Conservation (phyloP, 2,888 invertebrate species). For the Dicyrtoma fusca region DNA sequence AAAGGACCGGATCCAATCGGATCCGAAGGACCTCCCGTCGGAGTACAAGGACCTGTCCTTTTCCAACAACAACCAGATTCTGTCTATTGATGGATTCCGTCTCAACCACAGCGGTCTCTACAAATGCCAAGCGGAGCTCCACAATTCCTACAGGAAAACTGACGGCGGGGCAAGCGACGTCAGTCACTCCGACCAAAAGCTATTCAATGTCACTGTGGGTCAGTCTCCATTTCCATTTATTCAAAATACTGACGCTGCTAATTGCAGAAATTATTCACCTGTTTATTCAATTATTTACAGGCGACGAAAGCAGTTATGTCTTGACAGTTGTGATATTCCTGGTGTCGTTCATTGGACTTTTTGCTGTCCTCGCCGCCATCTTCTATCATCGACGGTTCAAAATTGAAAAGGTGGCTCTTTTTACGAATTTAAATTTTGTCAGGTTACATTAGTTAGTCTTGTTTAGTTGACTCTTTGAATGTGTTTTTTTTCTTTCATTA, state of each 20-base stretch:
- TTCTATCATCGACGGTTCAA: conserved; percentile 12
- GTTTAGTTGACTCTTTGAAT: too few species aligned
- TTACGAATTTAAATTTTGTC: neutral
- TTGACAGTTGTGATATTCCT: neutral
- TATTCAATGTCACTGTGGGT: too few species aligned
- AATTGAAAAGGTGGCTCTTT: conserved; percentile 3
- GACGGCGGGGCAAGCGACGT: too few species aligned
- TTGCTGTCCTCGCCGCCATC: neutral
- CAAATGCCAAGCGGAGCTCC: neutral
- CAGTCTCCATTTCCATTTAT: too few species aligned
- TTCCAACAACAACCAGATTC: neutral
- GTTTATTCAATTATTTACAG: too few species aligned
- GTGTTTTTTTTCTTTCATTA: too few species aligned
- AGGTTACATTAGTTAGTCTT: neutral
- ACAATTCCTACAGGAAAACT: too few species aligned
- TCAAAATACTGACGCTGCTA: too few species aligned
- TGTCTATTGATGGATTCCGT: neutral
- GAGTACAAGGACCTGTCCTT: neutral
- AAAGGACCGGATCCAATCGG: too few species aligned
- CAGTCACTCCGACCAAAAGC: too few species aligned
- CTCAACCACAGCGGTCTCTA: neutral
- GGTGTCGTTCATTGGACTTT: neutral
- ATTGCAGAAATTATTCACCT: too few species aligned
- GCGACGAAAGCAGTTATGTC: neutral
- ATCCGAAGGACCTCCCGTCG: too few species aligned